Evolutionary conservation across 2,113 vertebrate species (phyloP), one percentile per base, ranked within the genome.

Genomic region (Ramphastos sulfuratus): DNA sequence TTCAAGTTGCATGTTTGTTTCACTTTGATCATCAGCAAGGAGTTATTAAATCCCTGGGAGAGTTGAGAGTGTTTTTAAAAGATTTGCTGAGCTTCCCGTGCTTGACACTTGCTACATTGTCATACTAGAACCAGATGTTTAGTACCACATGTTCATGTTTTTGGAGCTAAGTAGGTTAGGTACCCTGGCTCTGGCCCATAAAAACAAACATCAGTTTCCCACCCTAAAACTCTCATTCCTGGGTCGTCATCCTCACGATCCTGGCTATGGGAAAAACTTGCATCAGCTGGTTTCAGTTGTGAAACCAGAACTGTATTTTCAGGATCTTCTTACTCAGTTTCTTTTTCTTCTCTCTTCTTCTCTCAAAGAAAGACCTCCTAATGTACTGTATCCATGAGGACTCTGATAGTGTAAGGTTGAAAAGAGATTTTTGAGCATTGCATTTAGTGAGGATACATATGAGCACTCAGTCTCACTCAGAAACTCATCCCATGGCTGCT

Each of bases 71-170:
- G 76, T 87, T 94, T 94, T 69, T 87, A 76, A 75, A 89, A 69
- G 82, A 90, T 83, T 80, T 85, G 87, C 74, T 87, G 93, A 94
- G 55, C 76, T 96, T 94, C 85, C 87, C 85, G 75, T 91, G 58
- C 79, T 84, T 89, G 75, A 90, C 1, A 21, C 39, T 94, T 0
- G 0, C 90, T 55, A 72, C 85, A 65, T 81, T 61, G 61, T 92
- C 28, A 2, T 79, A 79, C 81, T 93, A 89, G 55, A 93, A 93
- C 39, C 91, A 76, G 83, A 87, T 93, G 91, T 3, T 55, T 20
- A 60, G 95, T 90, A 84, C 76, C 85, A 72, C 61, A 44, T 92
- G 79, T 82, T 90, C 6, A 12, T 89, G 69, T 74, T 92, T 74
- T 82, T 87, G 75, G 61, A 77, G 79, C 58, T 48, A 28, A 55